A percentile compares a stretch with the other conserved stretches of the same genome.
Evolutionary conservation across 64 coral and sea anemone species (phyloP).

Genomic region (Montipora efflorescens): DNA sequence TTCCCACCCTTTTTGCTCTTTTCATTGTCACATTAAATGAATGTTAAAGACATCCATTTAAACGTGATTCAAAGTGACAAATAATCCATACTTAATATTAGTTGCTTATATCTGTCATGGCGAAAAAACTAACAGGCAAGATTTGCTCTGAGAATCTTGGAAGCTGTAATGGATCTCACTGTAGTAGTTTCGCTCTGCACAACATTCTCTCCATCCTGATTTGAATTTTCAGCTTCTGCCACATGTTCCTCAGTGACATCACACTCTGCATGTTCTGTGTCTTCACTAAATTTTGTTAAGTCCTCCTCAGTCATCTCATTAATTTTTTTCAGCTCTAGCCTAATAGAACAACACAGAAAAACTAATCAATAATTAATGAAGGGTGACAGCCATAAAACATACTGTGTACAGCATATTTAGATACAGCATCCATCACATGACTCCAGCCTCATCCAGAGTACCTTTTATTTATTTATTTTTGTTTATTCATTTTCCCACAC

Average conservation of each 20-base stretch:
- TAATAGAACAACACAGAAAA: not conserved
- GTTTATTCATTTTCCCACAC: too few relatives aligned
- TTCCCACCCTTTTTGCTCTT: not conserved
- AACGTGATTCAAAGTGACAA: too few relatives aligned
- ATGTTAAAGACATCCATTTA: too few relatives aligned
- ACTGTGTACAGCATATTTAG: too few relatives aligned
- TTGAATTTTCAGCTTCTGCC: not conserved
- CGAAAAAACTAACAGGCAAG: conserved; percentile 17
- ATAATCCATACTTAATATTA: not conserved
- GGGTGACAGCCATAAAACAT: too few relatives aligned
- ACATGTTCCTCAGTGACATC: not conserved
- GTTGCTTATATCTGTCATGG: too few relatives aligned
- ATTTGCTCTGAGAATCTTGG: conserved; percentile 37
- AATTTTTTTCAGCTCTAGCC: conserved; percentile 83
- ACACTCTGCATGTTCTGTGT: not conserved
- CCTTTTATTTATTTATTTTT: too few relatives aligned
- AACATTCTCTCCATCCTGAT: not conserved
- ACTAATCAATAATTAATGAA: too few relatives aligned
- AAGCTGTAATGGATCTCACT: conserved; percentile 20
- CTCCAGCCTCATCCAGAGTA: too few relatives aligned
- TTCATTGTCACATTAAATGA: too few relatives aligned
- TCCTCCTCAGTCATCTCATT: conserved; percentile 74
- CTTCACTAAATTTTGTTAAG: conserved; percentile 10
- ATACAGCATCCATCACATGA: too few relatives aligned
- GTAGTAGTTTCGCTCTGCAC: not conserved